These are phyloP conservation scores for Drosophila repleta DNA, from an alignment of 1,140 invertebrate genomes.

Conservation along the genomic window DNA sequence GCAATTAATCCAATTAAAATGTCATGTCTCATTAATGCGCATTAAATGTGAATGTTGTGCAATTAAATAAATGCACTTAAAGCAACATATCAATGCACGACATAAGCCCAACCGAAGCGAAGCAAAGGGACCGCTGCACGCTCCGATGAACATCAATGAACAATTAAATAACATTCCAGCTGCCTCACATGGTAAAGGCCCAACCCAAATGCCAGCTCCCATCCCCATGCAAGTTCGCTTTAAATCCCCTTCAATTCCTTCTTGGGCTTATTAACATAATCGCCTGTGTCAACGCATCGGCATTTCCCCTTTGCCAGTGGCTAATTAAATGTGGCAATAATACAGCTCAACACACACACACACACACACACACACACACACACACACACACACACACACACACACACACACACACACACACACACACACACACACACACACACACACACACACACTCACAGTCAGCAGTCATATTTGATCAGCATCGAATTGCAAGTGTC, in stretches of 20 bases:
- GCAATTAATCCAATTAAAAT: constrained; percentile 82
- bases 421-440: neutral
- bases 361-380: constrained; percentile 3
- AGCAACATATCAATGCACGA: constrained; percentile 54
- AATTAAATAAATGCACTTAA: constrained; percentile 81
- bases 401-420: neutral
- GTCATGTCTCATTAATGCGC: constrained; percentile 79
- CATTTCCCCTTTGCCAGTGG: constrained; percentile 52
- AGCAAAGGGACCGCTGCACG: constrained; percentile 22
- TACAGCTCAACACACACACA: constrained; percentile 23
- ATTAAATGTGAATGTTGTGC: constrained; percentile 72
- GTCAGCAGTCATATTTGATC: constrained; percentile 52
- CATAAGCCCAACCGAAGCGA: constrained; percentile 29
- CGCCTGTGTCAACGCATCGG: constrained; percentile 65
- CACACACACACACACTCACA: no score
- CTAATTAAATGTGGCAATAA: constrained; percentile 71
- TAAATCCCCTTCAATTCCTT: constrained; percentile 24
- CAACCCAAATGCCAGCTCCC: neutral
- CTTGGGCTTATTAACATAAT: constrained; percentile 72
- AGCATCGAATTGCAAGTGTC: constrained; percentile 39
- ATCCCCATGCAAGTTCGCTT: neutral
- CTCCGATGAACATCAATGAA: constrained; percentile 67
- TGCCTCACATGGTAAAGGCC: constrained; percentile 13
- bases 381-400: no score
- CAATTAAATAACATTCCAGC: constrained; percentile 66